Evolutionary conservation across 2,113 vertebrate genomes (phyloP).

Genomic region (Quiscalus mexicanus): DNA sequence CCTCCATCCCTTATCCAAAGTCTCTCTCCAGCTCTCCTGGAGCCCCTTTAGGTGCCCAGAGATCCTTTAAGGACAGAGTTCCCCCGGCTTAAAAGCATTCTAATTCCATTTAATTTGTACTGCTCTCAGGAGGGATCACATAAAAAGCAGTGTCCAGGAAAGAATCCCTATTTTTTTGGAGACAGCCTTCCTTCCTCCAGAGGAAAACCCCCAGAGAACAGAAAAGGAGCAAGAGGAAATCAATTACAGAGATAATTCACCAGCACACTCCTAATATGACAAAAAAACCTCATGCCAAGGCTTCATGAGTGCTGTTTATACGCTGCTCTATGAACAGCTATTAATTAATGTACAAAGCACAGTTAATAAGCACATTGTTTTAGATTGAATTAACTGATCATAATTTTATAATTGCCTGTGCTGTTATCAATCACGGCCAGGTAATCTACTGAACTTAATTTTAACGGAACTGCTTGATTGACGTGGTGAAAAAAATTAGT

Average conservation of each 20-base stretch:
- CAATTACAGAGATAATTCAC: neutral
- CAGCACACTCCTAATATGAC: neutral
- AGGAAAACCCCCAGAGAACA: neutral
- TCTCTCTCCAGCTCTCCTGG: neutral
- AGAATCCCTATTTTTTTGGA: neutral
- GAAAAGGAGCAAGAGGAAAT: slow-evolving; percentile 7
- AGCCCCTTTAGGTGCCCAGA: neutral
- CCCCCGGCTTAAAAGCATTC: neutral
- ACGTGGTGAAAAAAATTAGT: slow-evolving; percentile 10
- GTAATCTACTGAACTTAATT: slow-evolving; percentile 71
- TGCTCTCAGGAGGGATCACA: neutral
- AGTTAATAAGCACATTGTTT: slow-evolving; percentile 69
- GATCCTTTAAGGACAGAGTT: neutral
- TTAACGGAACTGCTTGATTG: slow-evolving; percentile 41
- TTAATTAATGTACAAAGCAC: slow-evolving; percentile 63
- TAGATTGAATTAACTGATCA: slow-evolving; percentile 72
- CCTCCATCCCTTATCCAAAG: neutral
- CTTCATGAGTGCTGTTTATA: neutral
- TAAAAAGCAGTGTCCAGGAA: neutral
- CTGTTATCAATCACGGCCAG: slow-evolving; percentile 65
- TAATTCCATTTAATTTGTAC: accelerated
- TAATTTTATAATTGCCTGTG: slow-evolving; percentile 66
- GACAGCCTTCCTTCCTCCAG: neutral
- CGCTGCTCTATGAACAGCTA: slow-evolving; percentile 3
- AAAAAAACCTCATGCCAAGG: neutral